Conservation (phyloP, 1,140 invertebrate genomes). For the Leptinotarsa lineolata region DNA sequence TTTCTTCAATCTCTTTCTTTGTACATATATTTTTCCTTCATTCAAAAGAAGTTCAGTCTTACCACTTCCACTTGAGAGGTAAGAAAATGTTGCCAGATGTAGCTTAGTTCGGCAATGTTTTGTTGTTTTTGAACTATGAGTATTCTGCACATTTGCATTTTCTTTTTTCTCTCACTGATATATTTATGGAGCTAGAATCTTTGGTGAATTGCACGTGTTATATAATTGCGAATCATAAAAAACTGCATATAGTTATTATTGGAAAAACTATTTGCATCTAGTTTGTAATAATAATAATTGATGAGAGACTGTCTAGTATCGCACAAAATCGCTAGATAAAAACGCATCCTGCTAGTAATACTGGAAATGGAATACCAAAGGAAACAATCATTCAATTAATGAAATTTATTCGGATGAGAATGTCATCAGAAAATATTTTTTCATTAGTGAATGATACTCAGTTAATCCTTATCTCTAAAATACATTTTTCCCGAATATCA, state of each 20-base stretch:
- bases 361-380: too few relatives aligned
- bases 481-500: too few relatives aligned
- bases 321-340: not conserved
- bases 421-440: too few relatives aligned
- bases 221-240: too few relatives aligned
- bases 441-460: too few relatives aligned
- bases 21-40: not conserved
- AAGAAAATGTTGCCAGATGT: slow-evolving; percentile 26
- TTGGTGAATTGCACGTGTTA: too few relatives aligned
- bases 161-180: not conserved
- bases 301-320: not conserved
- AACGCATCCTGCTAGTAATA: not conserved
- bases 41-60: not conserved
- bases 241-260: not conserved
- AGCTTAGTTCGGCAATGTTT: slow-evolving; percentile 17
- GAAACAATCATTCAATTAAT: too few relatives aligned
- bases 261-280: not conserved
- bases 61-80: slow-evolving; percentile 13
- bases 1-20: too few relatives aligned
- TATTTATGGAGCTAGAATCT: not conserved
- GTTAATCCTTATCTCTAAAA: too few relatives aligned
- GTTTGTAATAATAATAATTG: not conserved
- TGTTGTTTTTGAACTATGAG: not conserved
- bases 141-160: not conserved
- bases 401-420: too few relatives aligned